Evolutionary conservation across 30 jellyfish, hydroid and myxozoan species (phyloP).

Genomic region (Aurelia aurita complex sp. Pacific): DNA sequence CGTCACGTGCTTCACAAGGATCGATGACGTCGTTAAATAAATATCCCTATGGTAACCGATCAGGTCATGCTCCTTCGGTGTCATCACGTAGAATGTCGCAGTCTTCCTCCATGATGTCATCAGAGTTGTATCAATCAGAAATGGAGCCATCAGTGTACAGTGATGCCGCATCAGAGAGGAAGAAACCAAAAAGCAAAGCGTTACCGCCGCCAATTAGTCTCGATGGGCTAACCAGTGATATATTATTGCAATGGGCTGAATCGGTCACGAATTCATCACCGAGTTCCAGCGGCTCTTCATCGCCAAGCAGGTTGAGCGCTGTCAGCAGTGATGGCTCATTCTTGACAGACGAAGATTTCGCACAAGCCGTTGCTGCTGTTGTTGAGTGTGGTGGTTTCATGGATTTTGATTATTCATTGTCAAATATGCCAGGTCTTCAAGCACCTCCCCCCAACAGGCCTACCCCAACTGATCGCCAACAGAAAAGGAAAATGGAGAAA

Average conservation of each 20-base stretch:
- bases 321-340: conserved; percentile 97
- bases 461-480: conserved; percentile 55
- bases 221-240: conserved; percentile 98
- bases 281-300: conserved; percentile 99
- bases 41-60: conserved; percentile 85
- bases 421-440: conserved; percentile 87
- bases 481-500: conserved; percentile 80
- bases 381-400: conserved; percentile 98
- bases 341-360: conserved; percentile 97
- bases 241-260: conserved; percentile 98
- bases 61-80: conserved; percentile 83
- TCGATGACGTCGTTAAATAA: conserved; percentile 84
- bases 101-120: conserved; percentile 99
- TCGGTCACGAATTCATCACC: conserved; percentile 99
- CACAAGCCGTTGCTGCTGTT: conserved; percentile 99
- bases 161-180: conserved; percentile 90
- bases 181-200: conserved; percentile 73
- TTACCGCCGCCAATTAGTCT: conserved; percentile 96
- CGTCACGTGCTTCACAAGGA: conserved; percentile 98
- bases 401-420: conserved; percentile 92
- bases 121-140: conserved; percentile 97
- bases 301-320: conserved; percentile 97
- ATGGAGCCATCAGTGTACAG: conserved; percentile 99
- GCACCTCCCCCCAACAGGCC: conserved; percentile 78
- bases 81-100: conserved; percentile 95